Evolutionary conservation across 1,140 invertebrate species (phyloP).

Genomic region (Hyposmocoma kahamanoa): DNA sequence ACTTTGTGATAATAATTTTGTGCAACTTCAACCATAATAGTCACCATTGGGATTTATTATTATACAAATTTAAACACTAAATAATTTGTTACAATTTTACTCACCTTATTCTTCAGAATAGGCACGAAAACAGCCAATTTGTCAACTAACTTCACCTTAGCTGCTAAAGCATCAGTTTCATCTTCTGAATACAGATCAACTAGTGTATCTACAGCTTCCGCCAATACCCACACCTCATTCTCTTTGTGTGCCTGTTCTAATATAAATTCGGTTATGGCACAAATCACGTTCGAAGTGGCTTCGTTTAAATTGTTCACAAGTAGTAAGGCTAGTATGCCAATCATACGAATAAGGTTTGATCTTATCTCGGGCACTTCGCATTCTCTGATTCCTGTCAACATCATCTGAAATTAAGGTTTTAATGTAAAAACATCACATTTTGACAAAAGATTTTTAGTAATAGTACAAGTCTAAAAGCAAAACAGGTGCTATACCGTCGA

Average conservation of each 20-base stretch:
- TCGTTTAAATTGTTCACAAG: slow-evolving; percentile 52
- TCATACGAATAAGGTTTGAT: slow-evolving; percentile 80
- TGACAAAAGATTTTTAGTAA: too few relatives aligned
- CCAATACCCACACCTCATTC: slow-evolving; percentile 79
- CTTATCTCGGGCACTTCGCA: slow-evolving; percentile 76
- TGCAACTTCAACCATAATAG: too few relatives aligned
- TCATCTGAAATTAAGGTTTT: slow-evolving; percentile 61
- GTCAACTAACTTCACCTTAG: slow-evolving; percentile 77
- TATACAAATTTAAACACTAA: too few relatives aligned
- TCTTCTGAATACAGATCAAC: slow-evolving; percentile 88
- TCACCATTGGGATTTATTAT: too few relatives aligned
- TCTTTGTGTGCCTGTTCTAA: slow-evolving; percentile 72
- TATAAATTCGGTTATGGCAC: slow-evolving; percentile 69
- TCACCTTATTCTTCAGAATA: slow-evolving; percentile 79
- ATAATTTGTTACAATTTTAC: slow-evolving; percentile 7
- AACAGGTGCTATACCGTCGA: too few relatives aligned
- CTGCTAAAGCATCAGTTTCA: slow-evolving; percentile 78
- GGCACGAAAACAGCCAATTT: slow-evolving; percentile 75
- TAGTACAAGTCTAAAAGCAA: too few relatives aligned
- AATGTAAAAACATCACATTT: too few relatives aligned
- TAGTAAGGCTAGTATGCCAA: slow-evolving; percentile 75
- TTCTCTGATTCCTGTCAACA: slow-evolving; percentile 75
- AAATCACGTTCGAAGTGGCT: slow-evolving; percentile 42
- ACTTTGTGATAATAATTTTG: too few relatives aligned
- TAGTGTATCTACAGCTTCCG: slow-evolving; percentile 83